Conservation (phyloP, 2,888 invertebrate species). For the Ametastegia equiseti region DNA sequence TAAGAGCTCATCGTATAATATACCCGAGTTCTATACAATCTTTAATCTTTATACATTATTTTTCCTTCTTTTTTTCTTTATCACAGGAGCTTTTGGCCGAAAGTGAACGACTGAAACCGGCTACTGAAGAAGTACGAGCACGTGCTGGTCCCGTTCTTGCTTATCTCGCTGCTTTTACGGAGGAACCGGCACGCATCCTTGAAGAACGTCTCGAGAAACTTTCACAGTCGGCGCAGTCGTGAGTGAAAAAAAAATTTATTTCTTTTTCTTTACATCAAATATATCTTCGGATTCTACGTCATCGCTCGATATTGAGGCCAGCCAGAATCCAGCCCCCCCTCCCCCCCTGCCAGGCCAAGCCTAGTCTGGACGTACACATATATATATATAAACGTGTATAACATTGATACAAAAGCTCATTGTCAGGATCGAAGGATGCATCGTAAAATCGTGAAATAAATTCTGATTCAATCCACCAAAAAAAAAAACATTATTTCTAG, state of each 20-base stretch:
- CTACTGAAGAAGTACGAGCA: slow-evolving; percentile 81
- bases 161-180: slow-evolving; percentile 84
- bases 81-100: slow-evolving; percentile 86
- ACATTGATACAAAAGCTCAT: slow-evolving; percentile 2
- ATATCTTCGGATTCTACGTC: slow-evolving; percentile 26
- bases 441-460: background rate
- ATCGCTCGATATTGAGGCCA: slow-evolving; percentile 41
- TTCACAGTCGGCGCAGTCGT: slow-evolving; percentile 84
- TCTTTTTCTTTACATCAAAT: background rate
- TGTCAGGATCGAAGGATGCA: slow-evolving; percentile 27
- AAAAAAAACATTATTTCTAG: too few relatives aligned
- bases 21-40: background rate
- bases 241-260: slow-evolving; percentile 66
- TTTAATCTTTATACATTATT: too few relatives aligned
- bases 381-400: background rate
- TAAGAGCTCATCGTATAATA: slow-evolving; percentile 9
- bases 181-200: slow-evolving; percentile 83
- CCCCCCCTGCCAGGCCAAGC: background rate
- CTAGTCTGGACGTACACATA: too few relatives aligned
- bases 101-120: slow-evolving; percentile 83
- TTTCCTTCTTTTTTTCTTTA: slow-evolving; percentile 54
- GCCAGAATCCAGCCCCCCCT: slow-evolving; percentile 23
- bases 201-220: slow-evolving; percentile 84
- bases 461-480: background rate
- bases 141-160: slow-evolving; percentile 84